These are phyloP conservation scores for Callithrix jacchus DNA, from an alignment of 2,113 vertebrate genomes.

Conservation along the genomic window DNA sequence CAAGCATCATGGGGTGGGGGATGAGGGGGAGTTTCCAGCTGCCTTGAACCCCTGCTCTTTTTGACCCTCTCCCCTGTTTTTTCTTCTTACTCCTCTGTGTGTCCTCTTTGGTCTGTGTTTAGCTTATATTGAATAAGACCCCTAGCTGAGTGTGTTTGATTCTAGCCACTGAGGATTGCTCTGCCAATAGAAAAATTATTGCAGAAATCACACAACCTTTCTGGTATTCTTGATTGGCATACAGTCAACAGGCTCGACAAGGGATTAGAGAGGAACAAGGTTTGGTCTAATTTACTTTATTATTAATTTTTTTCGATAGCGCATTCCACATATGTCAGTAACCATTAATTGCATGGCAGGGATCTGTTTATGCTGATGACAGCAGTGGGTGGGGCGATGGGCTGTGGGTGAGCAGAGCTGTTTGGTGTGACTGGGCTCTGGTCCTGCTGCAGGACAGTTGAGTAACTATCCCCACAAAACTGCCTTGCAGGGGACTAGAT, in stretches of 20 bases:
- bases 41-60: background rate
- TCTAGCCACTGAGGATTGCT: background rate
- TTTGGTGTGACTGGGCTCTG: constrained; percentile 26
- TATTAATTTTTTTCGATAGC: background rate
- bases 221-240: background rate
- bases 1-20: background rate
- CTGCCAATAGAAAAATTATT: background rate
- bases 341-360: background rate
- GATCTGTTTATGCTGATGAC: constrained; percentile 28
- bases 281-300: constrained; percentile 13
- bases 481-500: background rate
- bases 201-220: background rate
- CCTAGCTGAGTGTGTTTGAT: background rate
- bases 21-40: background rate
- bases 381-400: background rate
- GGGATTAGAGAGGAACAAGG: background rate
- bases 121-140: background rate
- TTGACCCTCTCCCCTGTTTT: background rate
- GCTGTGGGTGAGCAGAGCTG: background rate
- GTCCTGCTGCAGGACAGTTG: background rate
- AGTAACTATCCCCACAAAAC: background rate
- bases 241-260: background rate
- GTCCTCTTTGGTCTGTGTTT: background rate
- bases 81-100: background rate
- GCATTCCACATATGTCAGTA: constrained; percentile 24